Conservation (phyloP, 2,888 invertebrate genomes). For the Choristoneura rosaceana region DNA sequence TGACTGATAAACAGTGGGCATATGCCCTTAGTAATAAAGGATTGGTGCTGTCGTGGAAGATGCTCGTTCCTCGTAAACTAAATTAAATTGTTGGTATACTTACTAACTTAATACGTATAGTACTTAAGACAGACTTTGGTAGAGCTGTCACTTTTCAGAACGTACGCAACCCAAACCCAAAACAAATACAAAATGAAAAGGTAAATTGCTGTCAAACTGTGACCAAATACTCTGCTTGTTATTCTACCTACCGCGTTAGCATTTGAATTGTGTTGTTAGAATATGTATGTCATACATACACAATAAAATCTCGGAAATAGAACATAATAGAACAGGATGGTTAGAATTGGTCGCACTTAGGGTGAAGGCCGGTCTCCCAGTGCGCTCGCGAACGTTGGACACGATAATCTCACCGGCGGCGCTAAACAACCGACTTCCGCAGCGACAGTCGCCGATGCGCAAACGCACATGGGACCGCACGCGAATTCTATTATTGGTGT, state of each 20-base stretch:
- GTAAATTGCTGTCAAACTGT: neutral
- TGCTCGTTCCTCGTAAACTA: neutral
- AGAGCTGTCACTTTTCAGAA: no score
- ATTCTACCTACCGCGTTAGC: neutral
- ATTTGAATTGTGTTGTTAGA: neutral
- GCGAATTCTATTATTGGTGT: conserved; percentile 55
- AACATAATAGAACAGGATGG: conserved; percentile 33
- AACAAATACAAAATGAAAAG: neutral
- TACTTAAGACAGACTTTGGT: no score
- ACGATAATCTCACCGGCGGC: conserved; percentile 45
- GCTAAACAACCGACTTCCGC: conserved; percentile 74
- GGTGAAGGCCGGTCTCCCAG: conserved; percentile 59
- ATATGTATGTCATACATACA: conserved; percentile 6
- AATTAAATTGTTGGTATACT: neutral
- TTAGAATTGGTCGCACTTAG: conserved; percentile 32
- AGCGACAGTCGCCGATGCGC: conserved; percentile 48
- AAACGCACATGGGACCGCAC: conserved; percentile 61
- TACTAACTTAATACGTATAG: neutral
- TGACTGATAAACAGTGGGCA: conserved; percentile 29
- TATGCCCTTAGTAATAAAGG: conserved; percentile 11
- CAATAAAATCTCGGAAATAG: conserved; percentile 24
- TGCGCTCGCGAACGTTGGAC: conserved; percentile 43
- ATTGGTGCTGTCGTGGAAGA: conserved; percentile 20
- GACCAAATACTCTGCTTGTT: neutral
- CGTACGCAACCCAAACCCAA: neutral